Evolutionary conservation across 2,888 invertebrate species (phyloP).

Genomic region (Masnerella sp.): DNA sequence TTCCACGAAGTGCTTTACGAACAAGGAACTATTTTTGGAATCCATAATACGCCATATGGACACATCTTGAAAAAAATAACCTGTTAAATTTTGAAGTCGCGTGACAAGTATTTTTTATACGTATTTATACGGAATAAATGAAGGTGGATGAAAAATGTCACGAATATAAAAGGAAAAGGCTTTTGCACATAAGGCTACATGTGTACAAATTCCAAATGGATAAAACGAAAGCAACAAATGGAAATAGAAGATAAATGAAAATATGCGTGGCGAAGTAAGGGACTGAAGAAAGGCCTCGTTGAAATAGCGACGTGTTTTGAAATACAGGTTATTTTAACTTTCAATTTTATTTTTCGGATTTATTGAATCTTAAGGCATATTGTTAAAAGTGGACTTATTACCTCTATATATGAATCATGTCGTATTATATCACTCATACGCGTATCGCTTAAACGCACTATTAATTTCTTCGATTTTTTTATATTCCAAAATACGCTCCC

Average conservation of each 20-base stretch:
- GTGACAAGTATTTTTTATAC: conserved; percentile 17
- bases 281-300: neutral
- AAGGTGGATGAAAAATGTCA: conserved; percentile 28
- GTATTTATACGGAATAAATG: conserved; percentile 19
- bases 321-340: conserved; percentile 9
- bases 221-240: conserved; percentile 33
- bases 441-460: no score
- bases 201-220: conserved; percentile 39
- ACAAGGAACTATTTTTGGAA: no score
- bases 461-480: no score
- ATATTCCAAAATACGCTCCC: no score
- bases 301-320: conserved; percentile 11
- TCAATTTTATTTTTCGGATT: conserved; percentile 3
- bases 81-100: neutral
- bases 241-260: conserved; percentile 43
- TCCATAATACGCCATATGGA: no score
- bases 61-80: conserved; percentile 6
- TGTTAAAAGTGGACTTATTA: no score
- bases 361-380: conserved; percentile 1
- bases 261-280: conserved; percentile 15
- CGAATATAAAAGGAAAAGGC: conserved; percentile 18
- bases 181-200: conserved; percentile 22
- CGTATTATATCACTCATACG: no score
- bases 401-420: no score
- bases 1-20: no score